Conservation (phyloP, 2,113 vertebrate genomes). For the Bucco capensis region DNA sequence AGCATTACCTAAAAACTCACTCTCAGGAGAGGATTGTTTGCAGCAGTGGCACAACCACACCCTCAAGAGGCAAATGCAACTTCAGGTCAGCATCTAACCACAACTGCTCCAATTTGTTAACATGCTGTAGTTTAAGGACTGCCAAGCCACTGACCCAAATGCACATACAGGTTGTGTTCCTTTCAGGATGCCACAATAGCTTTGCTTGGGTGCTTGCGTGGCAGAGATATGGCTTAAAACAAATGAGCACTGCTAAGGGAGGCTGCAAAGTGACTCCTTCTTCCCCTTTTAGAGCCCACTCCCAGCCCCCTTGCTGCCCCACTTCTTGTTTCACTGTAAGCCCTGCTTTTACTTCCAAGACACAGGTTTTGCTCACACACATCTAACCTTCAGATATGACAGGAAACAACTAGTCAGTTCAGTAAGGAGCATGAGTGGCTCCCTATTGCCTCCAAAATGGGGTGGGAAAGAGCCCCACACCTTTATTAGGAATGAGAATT, state of each 20-base stretch:
- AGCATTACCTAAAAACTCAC: not conserved
- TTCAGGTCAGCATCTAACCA: not conserved
- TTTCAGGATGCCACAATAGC: not conserved
- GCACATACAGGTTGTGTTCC: not conserved
- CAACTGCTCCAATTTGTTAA: not conserved
- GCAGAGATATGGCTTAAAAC: not conserved
- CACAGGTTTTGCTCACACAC: not conserved
- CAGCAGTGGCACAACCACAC: not conserved
- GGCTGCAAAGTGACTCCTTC: not conserved
- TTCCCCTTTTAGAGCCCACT: not conserved
- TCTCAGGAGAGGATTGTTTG: not conserved
- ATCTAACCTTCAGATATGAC: accelerated
- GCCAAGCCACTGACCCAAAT: not conserved
- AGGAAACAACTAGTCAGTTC: not conserved
- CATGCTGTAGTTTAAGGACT: not conserved
- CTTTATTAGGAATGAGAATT: not conserved
- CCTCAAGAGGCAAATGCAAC: not conserved
- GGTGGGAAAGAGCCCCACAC: not conserved
- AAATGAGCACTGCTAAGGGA: not conserved
- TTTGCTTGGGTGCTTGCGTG: not conserved
- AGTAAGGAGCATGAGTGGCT: accelerated
- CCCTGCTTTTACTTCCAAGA: no score
- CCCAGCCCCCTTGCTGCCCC: not conserved
- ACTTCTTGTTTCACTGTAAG: not conserved
- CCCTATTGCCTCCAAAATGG: accelerated